Evolutionary conservation across 2,113 vertebrate species (phyloP).

Genomic region (Pongo abelii): DNA sequence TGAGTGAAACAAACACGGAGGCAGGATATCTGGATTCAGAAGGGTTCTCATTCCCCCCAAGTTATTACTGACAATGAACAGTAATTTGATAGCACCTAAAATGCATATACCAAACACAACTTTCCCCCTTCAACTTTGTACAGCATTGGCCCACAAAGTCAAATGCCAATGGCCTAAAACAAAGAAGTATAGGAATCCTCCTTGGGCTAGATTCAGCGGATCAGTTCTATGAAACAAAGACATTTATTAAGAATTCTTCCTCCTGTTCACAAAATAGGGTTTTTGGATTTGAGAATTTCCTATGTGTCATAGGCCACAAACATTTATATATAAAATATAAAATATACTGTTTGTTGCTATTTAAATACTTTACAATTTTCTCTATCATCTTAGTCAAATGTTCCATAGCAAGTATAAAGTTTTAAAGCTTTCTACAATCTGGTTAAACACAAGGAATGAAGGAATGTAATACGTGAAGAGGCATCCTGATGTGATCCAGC

Average conservation of each 20-base stretch:
- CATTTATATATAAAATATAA: constrained; percentile 31
- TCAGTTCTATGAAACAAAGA: constrained; percentile 34
- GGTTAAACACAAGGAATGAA: not conserved
- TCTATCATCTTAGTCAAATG: not conserved
- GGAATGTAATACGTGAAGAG: not conserved
- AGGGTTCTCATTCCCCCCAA: constrained; percentile 75
- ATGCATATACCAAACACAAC: not conserved
- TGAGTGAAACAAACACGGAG: constrained; percentile 87
- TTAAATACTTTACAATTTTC: constrained; percentile 2
- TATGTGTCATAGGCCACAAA: not conserved
- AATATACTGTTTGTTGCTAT: not conserved
- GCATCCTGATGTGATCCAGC: not conserved
- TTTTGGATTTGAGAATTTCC: constrained; percentile 41
- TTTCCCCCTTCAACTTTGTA: constrained; percentile 28
- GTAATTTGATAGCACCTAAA: constrained; percentile 26
- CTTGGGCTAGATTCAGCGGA: constrained; percentile 48
- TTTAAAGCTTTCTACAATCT: not conserved
- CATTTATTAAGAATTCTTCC: not conserved
- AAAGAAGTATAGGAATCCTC: constrained; percentile 32
- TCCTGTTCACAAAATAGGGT: not conserved
- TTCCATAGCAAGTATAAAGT: not conserved
- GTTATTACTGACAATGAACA: constrained; percentile 59
- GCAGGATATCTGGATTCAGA: constrained; percentile 80
- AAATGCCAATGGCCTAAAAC: constrained; percentile 39
- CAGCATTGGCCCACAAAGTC: constrained; percentile 8